Evolutionary conservation across 1,140 invertebrate genomes (phyloP), one percentile per base, ranked within the genome.

Genomic region (Penaeus vannamei): DNA sequence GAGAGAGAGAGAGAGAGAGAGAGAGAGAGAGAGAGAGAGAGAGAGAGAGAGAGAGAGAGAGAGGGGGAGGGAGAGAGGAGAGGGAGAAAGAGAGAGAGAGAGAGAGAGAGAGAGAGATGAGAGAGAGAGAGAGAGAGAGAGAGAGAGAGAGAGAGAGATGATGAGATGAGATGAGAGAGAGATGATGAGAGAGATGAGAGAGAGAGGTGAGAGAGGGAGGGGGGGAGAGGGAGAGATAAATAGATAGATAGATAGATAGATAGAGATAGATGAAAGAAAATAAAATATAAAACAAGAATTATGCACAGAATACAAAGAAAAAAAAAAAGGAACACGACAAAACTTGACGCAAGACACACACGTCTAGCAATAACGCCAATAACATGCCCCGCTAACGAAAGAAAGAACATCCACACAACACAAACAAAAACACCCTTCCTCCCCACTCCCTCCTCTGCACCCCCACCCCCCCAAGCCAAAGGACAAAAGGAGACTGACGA

Each of bases 1-100:
- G 84, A 76, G 64, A 77, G 53, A 59, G 84, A 76, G 66, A 85
- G 84, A 60, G 64, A 77, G 53, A 59, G 64, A 72, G 29, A 46
- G 66, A 60, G 66, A 59, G 46, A 60, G 66, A 77, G 46, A 85
- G 69, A 46, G 84, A 53, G 69, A 14, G 2, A 23, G 23, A 29
- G 4, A 79, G 36, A 46, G 42, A 36, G 36, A 29, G 1, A 79
- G 42, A 29, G 4, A 46, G 42, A 17, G n/a, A 1, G 42, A 36
- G 77, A 1, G n/a, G n/a, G 4, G 77, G 36, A 36, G 36, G 42
- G 22, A 46, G 36, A 22, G 42, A 46, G 77, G 19, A 79, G 42
- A 46, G 42, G 17, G 42, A 29, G n/a, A 46, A 32, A 42, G 3
- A 20, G 22, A 20, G 82, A 10, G 23, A 29, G 26, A n/a, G 64